Conservation (phyloP, 2,113 vertebrate species). For the Panthera uncia region DNA sequence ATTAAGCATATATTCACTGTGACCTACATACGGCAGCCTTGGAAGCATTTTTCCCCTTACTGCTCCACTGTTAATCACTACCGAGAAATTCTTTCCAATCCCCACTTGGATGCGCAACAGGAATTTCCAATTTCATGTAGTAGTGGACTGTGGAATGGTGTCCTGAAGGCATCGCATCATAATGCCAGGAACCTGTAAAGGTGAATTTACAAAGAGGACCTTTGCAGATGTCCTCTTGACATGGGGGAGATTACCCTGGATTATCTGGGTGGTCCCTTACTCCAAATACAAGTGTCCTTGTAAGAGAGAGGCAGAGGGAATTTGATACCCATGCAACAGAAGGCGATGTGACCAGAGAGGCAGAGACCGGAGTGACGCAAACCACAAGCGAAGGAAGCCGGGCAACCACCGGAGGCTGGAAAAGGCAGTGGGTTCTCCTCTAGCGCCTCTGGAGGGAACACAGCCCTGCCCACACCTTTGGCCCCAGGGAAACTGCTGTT, state of each 20-base stretch:
- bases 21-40: neutral
- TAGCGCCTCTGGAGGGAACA: too few relatives aligned
- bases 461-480: neutral
- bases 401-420: neutral
- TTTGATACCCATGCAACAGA: neutral
- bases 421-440: neutral
- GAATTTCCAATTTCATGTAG: neutral
- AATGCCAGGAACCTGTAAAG: neutral
- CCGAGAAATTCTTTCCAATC: neutral
- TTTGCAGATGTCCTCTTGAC: neutral
- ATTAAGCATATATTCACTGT: neutral
- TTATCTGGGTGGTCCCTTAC: neutral
- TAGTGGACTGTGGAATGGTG: neutral
- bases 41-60: neutral
- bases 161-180: neutral
- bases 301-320: neutral
- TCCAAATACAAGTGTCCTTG: neutral
- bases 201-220: neutral
- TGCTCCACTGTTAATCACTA: neutral
- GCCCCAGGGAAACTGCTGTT: neutral
- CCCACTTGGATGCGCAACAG: neutral
- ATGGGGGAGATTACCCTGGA: neutral
- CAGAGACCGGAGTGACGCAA: rapidly evolving
- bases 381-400: rapidly evolving
- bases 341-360: neutral